Conservation (phyloP, 1,140 invertebrate species). For the Pantala flavescens region DNA sequence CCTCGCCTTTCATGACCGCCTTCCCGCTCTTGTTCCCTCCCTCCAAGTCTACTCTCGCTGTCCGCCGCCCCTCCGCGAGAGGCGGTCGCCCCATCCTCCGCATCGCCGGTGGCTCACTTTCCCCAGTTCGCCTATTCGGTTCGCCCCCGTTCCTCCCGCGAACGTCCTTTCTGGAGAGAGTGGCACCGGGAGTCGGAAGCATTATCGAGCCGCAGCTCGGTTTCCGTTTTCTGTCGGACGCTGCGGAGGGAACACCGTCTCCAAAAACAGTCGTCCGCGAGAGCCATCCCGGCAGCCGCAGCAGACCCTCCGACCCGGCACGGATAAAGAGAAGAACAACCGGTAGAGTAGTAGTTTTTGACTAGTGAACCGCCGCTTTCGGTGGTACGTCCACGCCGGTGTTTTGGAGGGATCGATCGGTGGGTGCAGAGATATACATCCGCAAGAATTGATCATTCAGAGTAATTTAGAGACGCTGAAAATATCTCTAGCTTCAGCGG, state of each 20-base stretch:
- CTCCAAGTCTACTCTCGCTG: too few relatives aligned
- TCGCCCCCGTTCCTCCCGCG: not conserved
- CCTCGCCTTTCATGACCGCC: too few relatives aligned
- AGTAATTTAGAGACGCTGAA: too few relatives aligned
- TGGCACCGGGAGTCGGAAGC: conserved; percentile 5
- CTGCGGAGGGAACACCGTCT: not conserved
- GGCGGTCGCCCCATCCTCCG: not conserved
- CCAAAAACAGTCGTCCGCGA: not conserved
- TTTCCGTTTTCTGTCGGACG: not conserved
- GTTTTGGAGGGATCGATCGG: too few relatives aligned
- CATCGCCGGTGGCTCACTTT: not conserved
- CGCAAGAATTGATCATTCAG: too few relatives aligned
- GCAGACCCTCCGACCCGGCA: not conserved
- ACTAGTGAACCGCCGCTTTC: too few relatives aligned
- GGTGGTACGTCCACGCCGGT: too few relatives aligned
- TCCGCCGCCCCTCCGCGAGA: too few relatives aligned
- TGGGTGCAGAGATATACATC: too few relatives aligned
- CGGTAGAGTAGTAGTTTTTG: too few relatives aligned
- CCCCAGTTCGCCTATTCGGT: conserved; percentile 2
- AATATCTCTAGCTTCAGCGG: too few relatives aligned
- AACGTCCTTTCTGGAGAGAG: conserved; percentile 4
- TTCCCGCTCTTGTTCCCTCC: too few relatives aligned
- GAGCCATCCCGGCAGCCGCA: not conserved
- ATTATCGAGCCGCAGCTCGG: not conserved
- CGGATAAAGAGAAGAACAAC: not conserved